These are phyloP conservation scores for Neuroscelio doddi DNA, from an alignment of 2,888 invertebrate species.

Conservation along the genomic window DNA sequence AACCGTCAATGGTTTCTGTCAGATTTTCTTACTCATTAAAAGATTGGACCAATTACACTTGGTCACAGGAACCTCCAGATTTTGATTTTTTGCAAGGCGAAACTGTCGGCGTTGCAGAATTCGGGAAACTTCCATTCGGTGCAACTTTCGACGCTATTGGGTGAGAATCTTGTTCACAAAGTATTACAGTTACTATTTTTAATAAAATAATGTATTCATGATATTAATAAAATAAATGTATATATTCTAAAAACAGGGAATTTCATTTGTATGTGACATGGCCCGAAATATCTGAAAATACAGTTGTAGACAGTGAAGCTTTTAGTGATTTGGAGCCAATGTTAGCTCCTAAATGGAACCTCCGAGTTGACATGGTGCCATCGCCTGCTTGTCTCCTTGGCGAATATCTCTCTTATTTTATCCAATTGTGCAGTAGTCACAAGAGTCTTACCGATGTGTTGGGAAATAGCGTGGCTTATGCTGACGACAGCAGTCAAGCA, in stretches of 20 bases:
- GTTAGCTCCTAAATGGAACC: constrained; percentile 86
- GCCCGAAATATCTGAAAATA: constrained; percentile 88
- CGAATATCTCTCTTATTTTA: constrained; percentile 82
- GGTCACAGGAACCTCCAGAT: constrained; percentile 77
- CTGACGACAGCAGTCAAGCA: constrained; percentile 65
- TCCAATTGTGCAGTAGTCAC: constrained; percentile 77
- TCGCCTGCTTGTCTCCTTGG: constrained; percentile 84
- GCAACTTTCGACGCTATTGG: constrained; percentile 85
- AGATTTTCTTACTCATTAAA: constrained; percentile 83
- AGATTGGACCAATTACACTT: constrained; percentile 77
- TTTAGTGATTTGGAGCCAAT: constrained; percentile 91
- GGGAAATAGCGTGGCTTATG: constrained; percentile 72
- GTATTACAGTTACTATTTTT: constrained; percentile 12
- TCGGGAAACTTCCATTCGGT: constrained; percentile 85
- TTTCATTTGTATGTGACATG: constrained; percentile 87
- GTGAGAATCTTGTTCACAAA: constrained; percentile 59
- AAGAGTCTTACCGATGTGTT: constrained; percentile 74
- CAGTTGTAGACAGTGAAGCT: constrained; percentile 89
- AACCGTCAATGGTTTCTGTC: constrained; percentile 81
- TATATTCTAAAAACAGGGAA: no score
- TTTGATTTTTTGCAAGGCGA: constrained; percentile 75
- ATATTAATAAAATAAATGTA: no score
- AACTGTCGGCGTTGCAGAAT: constrained; percentile 73
- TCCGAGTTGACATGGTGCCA: constrained; percentile 79
- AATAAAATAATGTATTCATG: no score